Percentiles rank a stretch among this genome's conserved stretches.
phyloP scores from a whole-genome alignment of 2,888 invertebrate species.

The Dione juno region DNA sequence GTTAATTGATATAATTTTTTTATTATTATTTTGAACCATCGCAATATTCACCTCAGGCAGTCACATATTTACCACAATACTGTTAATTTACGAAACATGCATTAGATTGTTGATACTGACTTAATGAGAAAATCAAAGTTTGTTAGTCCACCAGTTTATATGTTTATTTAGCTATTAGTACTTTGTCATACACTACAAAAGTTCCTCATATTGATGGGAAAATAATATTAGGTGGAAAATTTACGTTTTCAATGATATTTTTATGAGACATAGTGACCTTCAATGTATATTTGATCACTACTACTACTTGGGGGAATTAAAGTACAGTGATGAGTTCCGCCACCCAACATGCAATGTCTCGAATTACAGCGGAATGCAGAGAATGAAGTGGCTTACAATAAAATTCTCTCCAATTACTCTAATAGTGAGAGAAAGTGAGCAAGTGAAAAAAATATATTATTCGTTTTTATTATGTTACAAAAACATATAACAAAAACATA shows the following conservation, averaged over 20 bases:
- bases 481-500: neutral
- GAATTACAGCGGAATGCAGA: no score
- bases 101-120: constrained; percentile 27
- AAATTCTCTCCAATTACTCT: no score
- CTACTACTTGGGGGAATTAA: no score
- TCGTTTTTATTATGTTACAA: no score
- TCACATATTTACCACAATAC: constrained; percentile 33
- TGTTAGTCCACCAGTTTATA: constrained; percentile 20
- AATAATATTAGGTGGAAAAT: constrained; percentile 8
- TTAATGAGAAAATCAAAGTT: constrained; percentile 36
- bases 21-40: neutral
- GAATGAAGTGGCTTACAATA: no score
- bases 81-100: constrained; percentile 42
- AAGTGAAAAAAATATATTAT: no score
- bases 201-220: neutral
- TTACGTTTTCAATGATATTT: neutral
- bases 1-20: neutral
- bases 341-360: no score
- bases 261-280: neutral
- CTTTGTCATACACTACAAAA: neutral
- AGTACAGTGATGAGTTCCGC: no score
- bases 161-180: constrained; percentile 10
- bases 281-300: no score
- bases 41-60: constrained; percentile 31
- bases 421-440: no score